A percentile compares a stretch with the other conserved stretches of the same genome.
Evolutionary conservation across 2,113 vertebrate genomes (phyloP).

Genomic region (Hemichromis elongatus): DNA sequence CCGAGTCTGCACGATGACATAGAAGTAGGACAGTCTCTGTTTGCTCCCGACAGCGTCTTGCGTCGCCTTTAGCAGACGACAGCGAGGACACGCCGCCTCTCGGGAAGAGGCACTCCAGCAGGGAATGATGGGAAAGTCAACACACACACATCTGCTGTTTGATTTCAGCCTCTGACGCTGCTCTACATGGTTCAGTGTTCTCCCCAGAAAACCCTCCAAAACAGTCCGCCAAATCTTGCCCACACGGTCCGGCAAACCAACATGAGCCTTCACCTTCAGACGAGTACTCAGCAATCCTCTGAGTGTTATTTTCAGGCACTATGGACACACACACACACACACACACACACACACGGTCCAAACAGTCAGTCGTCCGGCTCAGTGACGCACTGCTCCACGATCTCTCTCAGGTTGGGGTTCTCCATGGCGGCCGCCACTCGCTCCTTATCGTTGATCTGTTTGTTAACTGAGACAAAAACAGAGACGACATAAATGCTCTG

Average conservation of each 20-base stretch:
- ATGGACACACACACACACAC: no score
- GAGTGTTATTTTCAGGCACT: not conserved
- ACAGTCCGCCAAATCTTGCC: not conserved
- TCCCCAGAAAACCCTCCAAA: not conserved
- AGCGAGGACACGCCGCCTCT: not conserved
- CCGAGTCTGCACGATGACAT: not conserved
- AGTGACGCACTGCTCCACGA: conserved; percentile 92
- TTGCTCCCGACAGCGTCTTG: not conserved
- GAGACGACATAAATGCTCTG: not conserved
- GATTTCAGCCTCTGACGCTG: not conserved
- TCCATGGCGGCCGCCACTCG: conserved; percentile 98
- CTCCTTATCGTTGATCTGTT: conserved; percentile 98
- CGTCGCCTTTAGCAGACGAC: not conserved
- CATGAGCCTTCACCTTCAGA: not conserved
- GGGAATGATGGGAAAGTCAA: not conserved
- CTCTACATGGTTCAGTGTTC: not conserved
- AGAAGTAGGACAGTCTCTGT: not conserved
- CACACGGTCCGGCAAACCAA: fast-evolving
- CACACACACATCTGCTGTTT: not conserved
- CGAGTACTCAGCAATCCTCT: not conserved
- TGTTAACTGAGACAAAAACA: conserved; percentile 82
- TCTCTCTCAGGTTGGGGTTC: conserved; percentile 90
- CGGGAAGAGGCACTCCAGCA: not conserved
- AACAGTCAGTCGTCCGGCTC: conserved; percentile 82
- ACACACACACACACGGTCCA: fast-evolving